Evolutionary conservation across 2,888 invertebrate genomes (phyloP), one percentile per base, ranked within the genome.

Genomic region (Athetis lepigone): DNA sequence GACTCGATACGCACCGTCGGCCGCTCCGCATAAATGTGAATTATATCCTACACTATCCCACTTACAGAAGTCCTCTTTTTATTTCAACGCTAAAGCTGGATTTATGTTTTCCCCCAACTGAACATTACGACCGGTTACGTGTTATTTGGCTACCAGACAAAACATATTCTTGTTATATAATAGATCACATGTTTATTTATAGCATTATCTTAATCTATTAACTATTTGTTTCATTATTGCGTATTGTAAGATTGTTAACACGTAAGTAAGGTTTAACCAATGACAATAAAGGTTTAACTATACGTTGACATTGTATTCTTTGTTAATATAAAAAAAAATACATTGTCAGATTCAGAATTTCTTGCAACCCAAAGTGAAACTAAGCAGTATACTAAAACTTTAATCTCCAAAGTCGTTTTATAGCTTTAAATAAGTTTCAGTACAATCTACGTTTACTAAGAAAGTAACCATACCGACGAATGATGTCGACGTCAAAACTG

Each of bases 1-100:
- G 92, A 92, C 92, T 91, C 93, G 93, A 92, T 92, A 92, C 95
- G 94, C 92, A 88, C 90, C 92, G 92, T 85, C 88, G 93, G 85
- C 85, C 90, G 87, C 86, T 92, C 88, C 90, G 92, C 90, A 93
- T 92, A 93, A 93, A 94, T 91, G 92, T 93, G 92, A 94, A 90
- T 92, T 93, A 92, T 94, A 90, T 89, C 91, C 88, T 90, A 92
- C 90, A 91, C 91, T 90, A 89, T 91, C 91, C 90, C 85, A 90
- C 93, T 92, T 90, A 91, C 89, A 87, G 86, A 90, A 90, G 88
- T 91, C 88, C 86, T 91, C 89, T 90, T 92, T 90, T 92, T 92
- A 90, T 93, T 91, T 92, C 89, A 91, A 90, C 89, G 87, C 87
- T 88, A 88, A 89, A 90, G 82, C 88, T 85, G 87, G 88, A 90